phyloP scores from a whole-genome alignment of 2,113 vertebrate species.

The Strix uralensis region DNA sequence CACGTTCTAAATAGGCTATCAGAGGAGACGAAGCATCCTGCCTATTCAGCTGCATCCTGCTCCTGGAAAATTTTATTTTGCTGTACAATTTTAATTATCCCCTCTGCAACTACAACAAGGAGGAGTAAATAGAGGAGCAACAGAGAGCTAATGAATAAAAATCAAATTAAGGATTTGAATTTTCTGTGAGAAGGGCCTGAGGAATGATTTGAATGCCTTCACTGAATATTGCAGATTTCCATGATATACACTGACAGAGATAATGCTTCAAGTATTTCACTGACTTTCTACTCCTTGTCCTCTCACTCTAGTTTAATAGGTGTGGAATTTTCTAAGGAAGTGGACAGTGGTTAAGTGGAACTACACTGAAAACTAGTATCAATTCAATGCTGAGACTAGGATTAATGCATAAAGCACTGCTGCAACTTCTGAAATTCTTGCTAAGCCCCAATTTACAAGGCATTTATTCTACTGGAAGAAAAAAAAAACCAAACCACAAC shows the following conservation, averaged over 20 bases:
- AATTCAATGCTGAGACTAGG: background rate
- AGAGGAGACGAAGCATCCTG: background rate
- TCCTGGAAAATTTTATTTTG: slow-evolving; percentile 6
- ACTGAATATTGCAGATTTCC: background rate
- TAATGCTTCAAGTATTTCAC: background rate
- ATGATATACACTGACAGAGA: background rate
- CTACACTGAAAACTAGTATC: background rate
- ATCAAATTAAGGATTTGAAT: background rate
- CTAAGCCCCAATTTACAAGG: background rate
- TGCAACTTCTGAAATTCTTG: background rate
- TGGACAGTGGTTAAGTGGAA: background rate
- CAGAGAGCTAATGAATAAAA: slow-evolving; percentile 7
- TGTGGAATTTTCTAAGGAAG: background rate
- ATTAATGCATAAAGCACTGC: background rate
- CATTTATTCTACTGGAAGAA: background rate
- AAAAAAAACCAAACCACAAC: background rate
- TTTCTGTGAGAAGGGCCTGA: background rate
- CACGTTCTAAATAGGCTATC: background rate
- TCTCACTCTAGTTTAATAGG: background rate
- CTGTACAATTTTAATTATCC: slow-evolving; percentile 18
- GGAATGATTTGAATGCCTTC: background rate
- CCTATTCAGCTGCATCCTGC: background rate
- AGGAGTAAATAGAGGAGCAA: background rate
- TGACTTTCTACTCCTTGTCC: background rate
- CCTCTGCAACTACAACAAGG: background rate